phyloP scores from a whole-genome alignment of 2,797 vertebrate genomes.

The Enteromius trimaculatus region DNA sequence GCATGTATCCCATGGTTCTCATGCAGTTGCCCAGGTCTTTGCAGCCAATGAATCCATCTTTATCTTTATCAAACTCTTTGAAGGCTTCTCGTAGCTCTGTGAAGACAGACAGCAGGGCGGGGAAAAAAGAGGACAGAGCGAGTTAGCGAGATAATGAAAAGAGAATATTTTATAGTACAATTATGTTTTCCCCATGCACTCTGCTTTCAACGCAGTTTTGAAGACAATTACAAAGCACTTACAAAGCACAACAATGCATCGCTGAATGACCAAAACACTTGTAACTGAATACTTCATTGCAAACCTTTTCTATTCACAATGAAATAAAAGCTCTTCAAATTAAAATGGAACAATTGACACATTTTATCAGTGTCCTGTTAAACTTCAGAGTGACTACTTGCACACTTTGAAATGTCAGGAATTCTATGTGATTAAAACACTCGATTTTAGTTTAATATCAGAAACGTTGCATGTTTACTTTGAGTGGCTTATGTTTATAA shows the following conservation, averaged over 20 bases:
- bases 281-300: neutral
- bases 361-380: neutral
- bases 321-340: constrained; percentile 2
- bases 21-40: constrained; percentile 98
- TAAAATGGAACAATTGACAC: constrained; percentile 18
- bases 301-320: neutral
- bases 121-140: neutral
- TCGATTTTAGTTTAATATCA: neutral
- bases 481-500: neutral
- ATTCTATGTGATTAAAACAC: neutral
- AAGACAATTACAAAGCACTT: constrained; percentile 19
- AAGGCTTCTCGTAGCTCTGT: constrained; percentile 95
- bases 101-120: neutral
- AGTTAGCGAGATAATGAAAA: constrained; percentile 7
- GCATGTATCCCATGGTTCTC: constrained; percentile 99
- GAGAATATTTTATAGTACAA: neutral
- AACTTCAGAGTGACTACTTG: neutral
- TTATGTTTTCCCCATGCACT: neutral
- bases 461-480: neutral
- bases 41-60: constrained; percentile 97
- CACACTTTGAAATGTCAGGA: neutral
- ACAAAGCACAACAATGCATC: neutral
- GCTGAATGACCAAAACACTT: constrained; percentile 17
- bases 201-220: neutral
- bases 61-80: constrained; percentile 96